These are phyloP conservation scores for Sigmodon hispidus DNA, from an alignment of 2,113 vertebrate genomes.

Conservation along the genomic window DNA sequence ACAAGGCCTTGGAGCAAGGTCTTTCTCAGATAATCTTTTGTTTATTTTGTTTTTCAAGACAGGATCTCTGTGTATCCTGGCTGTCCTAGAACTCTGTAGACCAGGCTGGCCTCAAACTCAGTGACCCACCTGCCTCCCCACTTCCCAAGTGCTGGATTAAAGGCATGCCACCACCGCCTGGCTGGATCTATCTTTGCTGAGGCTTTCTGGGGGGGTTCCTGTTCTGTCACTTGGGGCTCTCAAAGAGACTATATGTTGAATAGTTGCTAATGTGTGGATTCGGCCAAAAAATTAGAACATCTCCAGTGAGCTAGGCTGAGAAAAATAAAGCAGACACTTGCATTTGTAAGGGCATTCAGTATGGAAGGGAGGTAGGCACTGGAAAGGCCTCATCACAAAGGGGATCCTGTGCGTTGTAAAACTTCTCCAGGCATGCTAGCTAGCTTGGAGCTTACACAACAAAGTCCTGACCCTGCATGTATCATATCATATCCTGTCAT, in stretches of 20 bases:
- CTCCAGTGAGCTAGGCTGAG: not conserved
- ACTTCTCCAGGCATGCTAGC: not conserved
- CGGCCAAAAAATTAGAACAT: not conserved
- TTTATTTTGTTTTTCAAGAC: not conserved
- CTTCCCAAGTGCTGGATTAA: not conserved
- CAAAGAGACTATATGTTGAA: not conserved
- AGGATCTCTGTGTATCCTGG: not conserved
- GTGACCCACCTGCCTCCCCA: not conserved
- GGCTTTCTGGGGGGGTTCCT: not conserved
- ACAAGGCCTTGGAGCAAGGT: not conserved
- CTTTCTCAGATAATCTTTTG: not conserved
- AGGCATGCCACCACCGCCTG: not conserved
- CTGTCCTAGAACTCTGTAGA: not conserved
- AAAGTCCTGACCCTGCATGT: not conserved
- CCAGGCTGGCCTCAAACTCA: not conserved
- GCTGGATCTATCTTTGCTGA: not conserved
- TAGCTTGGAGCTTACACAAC: not conserved
- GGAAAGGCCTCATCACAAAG: not conserved
- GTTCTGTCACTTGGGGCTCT: not conserved
- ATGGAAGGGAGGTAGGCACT: not conserved
- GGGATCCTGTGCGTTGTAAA: not conserved
- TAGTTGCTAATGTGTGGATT: not conserved
- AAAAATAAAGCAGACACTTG: not conserved
- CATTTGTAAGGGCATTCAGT: accelerated
- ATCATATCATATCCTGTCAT: not conserved